Evolutionary conservation across 2,797 vertebrate genomes (phyloP), one percentile per base, ranked within the genome.

Genomic region (Melanogrammus aeglefinus): DNA sequence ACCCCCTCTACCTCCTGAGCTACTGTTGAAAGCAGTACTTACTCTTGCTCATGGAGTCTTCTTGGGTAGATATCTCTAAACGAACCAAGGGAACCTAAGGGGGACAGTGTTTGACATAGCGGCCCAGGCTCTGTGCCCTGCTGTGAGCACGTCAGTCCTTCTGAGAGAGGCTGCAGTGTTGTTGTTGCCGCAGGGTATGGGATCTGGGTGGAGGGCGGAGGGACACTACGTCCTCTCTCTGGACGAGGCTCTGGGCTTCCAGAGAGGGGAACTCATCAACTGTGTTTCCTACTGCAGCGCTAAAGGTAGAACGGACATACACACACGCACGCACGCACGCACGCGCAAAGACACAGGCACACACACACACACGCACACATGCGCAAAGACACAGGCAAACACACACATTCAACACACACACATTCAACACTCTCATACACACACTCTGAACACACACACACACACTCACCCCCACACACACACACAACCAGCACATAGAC

Each of bases 151-250:
- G 9, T 10, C 0, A 1, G 38, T 24, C 21, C 63, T n/a, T 27
- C 24, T 27, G 63, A 27, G 63, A 69, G 13, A 10, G 24, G 24
- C n/a, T 21, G 6, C 57, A 24, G 24, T 24, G 63, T 69, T 69
- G 63, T n/a, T 69, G 63, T 69, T 69, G 63, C 12, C 29, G 63
- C 70, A 99, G 97, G 78, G 92, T 98, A 77, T 99, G 97, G 97
- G 97, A 99, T 87, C 91, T 99, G 79, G 96, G n/a, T n/a, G n/a
- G n/a, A n/a, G n/a, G n/a, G n/a, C n/a, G 97, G 78, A 90, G 91
- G 79, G 95, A 96, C 1, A 98, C 88, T 97, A 96, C 16, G 87
- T 96, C 75, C 91, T 99, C 72, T 92, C 94, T 76, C 94, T 95
- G 75, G 96, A 98, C 13, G 94, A 94, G 80, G 93, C 92, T 1